Evolutionary conservation across 2,888 invertebrate genomes (phyloP), one percentile per base, ranked within the genome.

Genomic region (Agonopterix arenella): DNA sequence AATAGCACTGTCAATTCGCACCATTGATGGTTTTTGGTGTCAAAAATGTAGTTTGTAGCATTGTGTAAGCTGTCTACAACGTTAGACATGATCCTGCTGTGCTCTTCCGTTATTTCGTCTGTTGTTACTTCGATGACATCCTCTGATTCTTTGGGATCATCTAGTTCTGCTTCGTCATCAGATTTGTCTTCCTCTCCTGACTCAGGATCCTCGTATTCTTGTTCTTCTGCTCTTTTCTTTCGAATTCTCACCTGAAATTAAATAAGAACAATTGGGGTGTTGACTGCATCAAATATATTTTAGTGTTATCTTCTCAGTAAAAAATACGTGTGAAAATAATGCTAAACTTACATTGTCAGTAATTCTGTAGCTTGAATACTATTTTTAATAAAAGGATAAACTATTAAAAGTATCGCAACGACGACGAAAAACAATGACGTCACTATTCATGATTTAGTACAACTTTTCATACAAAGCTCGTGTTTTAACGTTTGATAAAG

Each of bases 1-100:
- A 94, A 93, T 47, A 90, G 90, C 44, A 98, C 92, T 0, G 93
- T 94, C 3, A 98, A 76, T 73, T 95, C 92, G 72, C 97, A 98
- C 98, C 98, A 98, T 48, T 91, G 83, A 62, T 94, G 88, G n/a
- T 92, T 84, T 49, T 93, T 90, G 1, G 89, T 90, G 70, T 99
- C 98, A 69, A 93, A 97, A 1, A 84, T 88, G 70, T 97, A 98
- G 52, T 92, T 90, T 0, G 90, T 80, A 0, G 92, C 90, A 46
- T 89, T 76, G 2, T 61, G 60, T 50, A 90, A 72, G 44, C 70
- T 76, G 4, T 73, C 75, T 0, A 90, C 62, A 28, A 92, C 89
- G 46, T 80, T 76, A 36, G 58, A 72, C 79, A 64, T 89, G 52
- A 70, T 76, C 63, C 65, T 83, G 62, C 59, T 74, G 16, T 78